Percentiles rank a stretch among this genome's conserved stretches.
Conservation (phyloP, 2,888 invertebrate genomes). For the Drosophila atripex region DNA sequence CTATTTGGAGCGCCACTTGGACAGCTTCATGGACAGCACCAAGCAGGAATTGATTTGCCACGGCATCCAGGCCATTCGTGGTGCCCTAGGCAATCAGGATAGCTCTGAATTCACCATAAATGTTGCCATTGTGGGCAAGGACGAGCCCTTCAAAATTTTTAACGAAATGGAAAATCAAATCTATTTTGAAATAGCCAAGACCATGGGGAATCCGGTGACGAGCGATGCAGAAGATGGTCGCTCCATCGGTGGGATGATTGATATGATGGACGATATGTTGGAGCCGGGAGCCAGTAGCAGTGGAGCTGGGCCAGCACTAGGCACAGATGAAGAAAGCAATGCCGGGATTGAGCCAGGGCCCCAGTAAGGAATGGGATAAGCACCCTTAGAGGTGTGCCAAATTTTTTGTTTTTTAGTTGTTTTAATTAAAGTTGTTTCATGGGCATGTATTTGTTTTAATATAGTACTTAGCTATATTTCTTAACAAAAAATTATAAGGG, state of each 20-base stretch:
- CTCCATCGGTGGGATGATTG: constrained; percentile 5
- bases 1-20: constrained; percentile 96
- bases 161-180: constrained; percentile 87
- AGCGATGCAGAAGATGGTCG: not conserved
- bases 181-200: constrained; percentile 75
- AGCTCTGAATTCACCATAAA: constrained; percentile 15
- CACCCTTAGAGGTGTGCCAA: not conserved
- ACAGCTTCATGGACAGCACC: constrained; percentile 88
- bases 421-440: not conserved
- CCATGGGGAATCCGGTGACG: not conserved
- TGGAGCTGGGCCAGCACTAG: not conserved
- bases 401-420: constrained; percentile 1
- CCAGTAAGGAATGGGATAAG: not conserved
- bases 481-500: no score
- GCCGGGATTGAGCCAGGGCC: not conserved
- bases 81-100: constrained; percentile 97
- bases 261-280: constrained; percentile 8
- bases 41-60: constrained; percentile 96
- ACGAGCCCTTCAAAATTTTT: constrained; percentile 90
- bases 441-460: not conserved
- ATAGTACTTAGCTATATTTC: no score
- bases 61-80: constrained; percentile 95
- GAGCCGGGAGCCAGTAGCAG: constrained; percentile 17
- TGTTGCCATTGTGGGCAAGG: constrained; percentile 94
- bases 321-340: not conserved